These are phyloP conservation scores for Orthonychiurus folsomi DNA, from an alignment of 2,888 invertebrate species.

Conservation along the genomic window DNA sequence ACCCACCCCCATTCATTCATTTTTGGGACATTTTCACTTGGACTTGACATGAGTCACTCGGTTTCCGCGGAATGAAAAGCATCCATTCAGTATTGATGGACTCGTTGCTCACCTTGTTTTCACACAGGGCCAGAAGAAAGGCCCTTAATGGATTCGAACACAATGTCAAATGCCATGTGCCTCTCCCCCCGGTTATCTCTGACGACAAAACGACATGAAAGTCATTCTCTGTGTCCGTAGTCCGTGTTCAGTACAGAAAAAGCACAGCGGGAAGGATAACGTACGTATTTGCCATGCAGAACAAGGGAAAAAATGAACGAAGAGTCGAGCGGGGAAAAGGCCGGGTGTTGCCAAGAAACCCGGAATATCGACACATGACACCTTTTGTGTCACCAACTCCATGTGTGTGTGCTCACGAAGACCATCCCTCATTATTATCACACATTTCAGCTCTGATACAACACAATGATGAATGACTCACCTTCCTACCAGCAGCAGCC, in stretches of 20 bases:
- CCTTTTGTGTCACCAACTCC: not conserved
- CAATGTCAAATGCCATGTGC: not conserved
- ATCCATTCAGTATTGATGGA: not conserved
- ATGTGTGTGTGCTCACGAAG: not conserved
- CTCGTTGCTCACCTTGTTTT: not conserved
- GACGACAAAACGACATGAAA: not conserved
- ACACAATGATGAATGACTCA: too few relatives aligned
- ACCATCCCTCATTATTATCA: not conserved
- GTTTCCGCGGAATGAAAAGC: not conserved
- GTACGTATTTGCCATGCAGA: not conserved
- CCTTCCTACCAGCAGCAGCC: too few relatives aligned
- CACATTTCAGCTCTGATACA: too few relatives aligned
- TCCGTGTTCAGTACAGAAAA: not conserved
- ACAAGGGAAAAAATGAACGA: not conserved
- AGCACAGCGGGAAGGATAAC: too few relatives aligned
- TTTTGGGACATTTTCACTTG: not conserved
- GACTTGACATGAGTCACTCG: not conserved
- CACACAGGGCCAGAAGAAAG: not conserved
- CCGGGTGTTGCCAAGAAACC: slow-evolving; percentile 1
- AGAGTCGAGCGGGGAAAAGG: too few relatives aligned
- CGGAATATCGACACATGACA: slow-evolving; percentile 1
- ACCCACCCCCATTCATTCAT: too few relatives aligned
- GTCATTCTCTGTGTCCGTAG: not conserved
- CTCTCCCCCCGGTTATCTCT: not conserved
- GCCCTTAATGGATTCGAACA: not conserved